Percentiles rank a stretch among this genome's conserved stretches.
Conservation (phyloP, 2,797 vertebrate genomes). For the Sebastes kiyomatsui region DNA sequence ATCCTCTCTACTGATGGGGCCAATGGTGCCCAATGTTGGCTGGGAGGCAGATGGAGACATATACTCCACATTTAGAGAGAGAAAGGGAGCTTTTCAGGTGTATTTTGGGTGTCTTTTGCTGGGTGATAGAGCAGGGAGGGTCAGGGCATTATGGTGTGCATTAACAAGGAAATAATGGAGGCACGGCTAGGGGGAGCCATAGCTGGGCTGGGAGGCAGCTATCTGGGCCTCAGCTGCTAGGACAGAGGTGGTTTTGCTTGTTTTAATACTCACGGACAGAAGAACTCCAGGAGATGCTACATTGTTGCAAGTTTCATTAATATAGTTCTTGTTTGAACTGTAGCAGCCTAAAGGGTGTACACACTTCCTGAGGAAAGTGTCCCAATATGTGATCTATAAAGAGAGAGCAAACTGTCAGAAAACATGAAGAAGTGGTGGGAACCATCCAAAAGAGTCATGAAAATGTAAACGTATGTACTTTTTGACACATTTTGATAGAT, state of each 20-base stretch:
- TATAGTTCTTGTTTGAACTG: conserved; percentile 35
- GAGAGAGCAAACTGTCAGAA: conserved; percentile 40
- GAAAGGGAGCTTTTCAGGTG: conserved; percentile 58
- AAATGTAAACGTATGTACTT: not conserved
- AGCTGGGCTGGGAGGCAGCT: conserved; percentile 55
- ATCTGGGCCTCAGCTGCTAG: conserved; percentile 27
- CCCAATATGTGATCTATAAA: conserved; percentile 46
- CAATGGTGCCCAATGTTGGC: conserved; percentile 49
- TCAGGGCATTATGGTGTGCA: conserved; percentile 67
- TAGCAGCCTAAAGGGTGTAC: conserved; percentile 21
- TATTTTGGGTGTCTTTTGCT: conserved; percentile 57
- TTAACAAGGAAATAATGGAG: conserved; percentile 81
- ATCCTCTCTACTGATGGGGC: conserved; percentile 48
- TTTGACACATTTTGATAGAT: not conserved
- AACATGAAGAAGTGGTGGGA: not conserved
- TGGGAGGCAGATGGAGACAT: conserved; percentile 33
- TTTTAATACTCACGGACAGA: conserved; percentile 55
- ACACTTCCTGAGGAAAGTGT: conserved; percentile 39
- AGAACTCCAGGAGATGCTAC: conserved; percentile 34
- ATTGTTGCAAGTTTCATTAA: conserved; percentile 48
- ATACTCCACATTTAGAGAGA: conserved; percentile 25
- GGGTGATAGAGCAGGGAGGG: conserved; percentile 64
- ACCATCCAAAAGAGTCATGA: not conserved
- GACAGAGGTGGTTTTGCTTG: conserved; percentile 15
- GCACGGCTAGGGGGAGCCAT: conserved; percentile 85